Percentiles rank a stretch among this genome's conserved stretches.
Conservation (phyloP, 1,140 invertebrate genomes). For the Polyergus mexicanus region DNA sequence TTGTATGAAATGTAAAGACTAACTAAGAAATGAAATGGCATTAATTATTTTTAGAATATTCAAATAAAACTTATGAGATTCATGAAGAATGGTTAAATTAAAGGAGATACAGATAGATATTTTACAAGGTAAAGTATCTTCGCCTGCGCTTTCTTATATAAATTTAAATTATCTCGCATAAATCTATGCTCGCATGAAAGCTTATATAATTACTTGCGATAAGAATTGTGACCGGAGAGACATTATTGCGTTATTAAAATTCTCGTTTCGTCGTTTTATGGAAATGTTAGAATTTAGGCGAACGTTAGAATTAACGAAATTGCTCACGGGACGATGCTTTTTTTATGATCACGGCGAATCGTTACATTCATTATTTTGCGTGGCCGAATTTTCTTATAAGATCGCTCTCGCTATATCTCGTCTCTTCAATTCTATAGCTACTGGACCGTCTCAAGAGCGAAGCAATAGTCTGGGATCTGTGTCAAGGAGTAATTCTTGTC, state of each 20-base stretch:
- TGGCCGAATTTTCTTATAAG: neutral
- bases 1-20: constrained; percentile 35
- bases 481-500: constrained; percentile 43
- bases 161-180: constrained; percentile 34
- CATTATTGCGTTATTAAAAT: constrained; percentile 44
- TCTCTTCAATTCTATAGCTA: neutral
- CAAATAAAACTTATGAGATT: constrained; percentile 36
- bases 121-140: constrained; percentile 5
- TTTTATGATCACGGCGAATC: neutral
- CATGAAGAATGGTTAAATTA: constrained; percentile 18
- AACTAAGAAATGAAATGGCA: constrained; percentile 37
- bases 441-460: constrained; percentile 12
- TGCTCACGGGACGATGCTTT: neutral
- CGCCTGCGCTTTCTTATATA: constrained; percentile 21
- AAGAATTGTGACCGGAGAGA: constrained; percentile 32
- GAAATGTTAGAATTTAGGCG: neutral
- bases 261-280: neutral
- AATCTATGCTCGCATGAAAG: constrained; percentile 35
- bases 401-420: neutral
- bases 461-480: constrained; percentile 37
- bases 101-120: neutral
- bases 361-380: neutral
- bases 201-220: constrained; percentile 53
- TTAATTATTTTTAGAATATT: constrained; percentile 21
- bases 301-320: constrained; percentile 24